Evolutionary conservation across 2,113 vertebrate species (phyloP), one percentile per base, ranked within the genome.

Genomic region (Piaya cayana): DNA sequence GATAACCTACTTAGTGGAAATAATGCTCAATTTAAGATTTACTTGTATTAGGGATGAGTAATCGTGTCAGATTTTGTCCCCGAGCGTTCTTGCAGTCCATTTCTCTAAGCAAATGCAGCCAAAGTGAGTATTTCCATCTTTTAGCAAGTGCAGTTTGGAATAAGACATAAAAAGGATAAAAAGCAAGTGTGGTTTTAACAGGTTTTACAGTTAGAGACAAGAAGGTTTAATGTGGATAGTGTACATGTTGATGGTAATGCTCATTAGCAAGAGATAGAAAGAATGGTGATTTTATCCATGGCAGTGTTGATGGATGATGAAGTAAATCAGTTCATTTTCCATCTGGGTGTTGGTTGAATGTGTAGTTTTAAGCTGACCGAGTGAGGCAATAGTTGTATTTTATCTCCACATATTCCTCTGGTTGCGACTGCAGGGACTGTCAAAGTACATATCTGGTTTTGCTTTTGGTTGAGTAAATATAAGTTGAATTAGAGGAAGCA

Each of bases 51-150:
- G 78, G 50, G 39, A 19, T 17, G 42, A 84, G 36, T 82, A 53
- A 39, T 92, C 53, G 5, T 65, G 58, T 77, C 91, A 95, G 39
- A n/a, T 96, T 81, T 80, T 45, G 50, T 76, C 45, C 21, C 4
- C 75, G 43, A 82, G 65, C 67, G 20, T 93, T 95, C 82, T 72
- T 26, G 59, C 74, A 78, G 76, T 43, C 81, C 59, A 2, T 95
- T 92, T 96, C 84, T 86, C 47, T 82, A 53, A 32, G 43, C 62
- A 80, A 30, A 62, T 23, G 58, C 60, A 85, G 80, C 88, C 75
- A 59, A 88, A 96, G 95, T 80, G 88, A 95, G 76, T 82, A 70
- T 96, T 72, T 85, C 49, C 52, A 75, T 86, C 76, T 80, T 70
- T 34, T 34, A 47, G 30, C 56, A 90, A 93, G 45, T 20, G 55